Base-by-base conservation (phyloP, 2,888 invertebrate genomes). In the Orchesella flavescens region DNA sequence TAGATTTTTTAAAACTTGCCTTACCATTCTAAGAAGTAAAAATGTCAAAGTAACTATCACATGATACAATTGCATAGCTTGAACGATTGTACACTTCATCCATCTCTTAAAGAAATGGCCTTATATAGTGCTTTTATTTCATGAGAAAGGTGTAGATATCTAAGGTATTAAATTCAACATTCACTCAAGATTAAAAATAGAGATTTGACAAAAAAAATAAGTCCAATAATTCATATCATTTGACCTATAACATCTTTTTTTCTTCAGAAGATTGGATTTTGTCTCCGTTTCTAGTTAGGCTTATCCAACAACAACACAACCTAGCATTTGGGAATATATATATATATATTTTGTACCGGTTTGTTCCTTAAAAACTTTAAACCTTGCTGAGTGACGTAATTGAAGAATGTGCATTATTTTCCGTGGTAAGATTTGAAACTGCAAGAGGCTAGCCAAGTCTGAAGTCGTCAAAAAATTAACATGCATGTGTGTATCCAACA, bases 41-140 rank as follows among this genome's bases (percentile, higher is more conserved):
- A 83, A 83, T 77, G 83, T 83, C 83, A 77, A 77, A 72, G 77
- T 59, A 68, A 57, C 55, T 82, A 75, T 75, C 82, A 72, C 71
- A 55, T 75, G 66, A 59, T 75, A 55, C 49, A 68, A 24, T 61
- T 73, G 44, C 61, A n/a, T 61, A 59, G 44, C 44, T 24, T n/a
- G 61, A 17, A 57, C 19, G 49, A 49, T 34, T 7, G 34, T 34
- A 34, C 34, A 34, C 34, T 34, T 34, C 34, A 34, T 34, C 2
- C 34, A 34, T 2, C 49, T 15, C 12, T 49, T 49, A 2, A 44
- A 44, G n/a, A 10, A 49, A 49, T 7, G n/a, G 1, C 49, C n/a
- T 49, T 49, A 49, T 12, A n/a, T 49, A 49, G 49, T 15, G 49
- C 49, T 49, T 49, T 34, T 34, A 34, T 34, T 34, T 7, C 3